These are phyloP conservation scores for Acronicta leporina DNA, from an alignment of 2,888 invertebrate species.

Conservation along the genomic window DNA sequence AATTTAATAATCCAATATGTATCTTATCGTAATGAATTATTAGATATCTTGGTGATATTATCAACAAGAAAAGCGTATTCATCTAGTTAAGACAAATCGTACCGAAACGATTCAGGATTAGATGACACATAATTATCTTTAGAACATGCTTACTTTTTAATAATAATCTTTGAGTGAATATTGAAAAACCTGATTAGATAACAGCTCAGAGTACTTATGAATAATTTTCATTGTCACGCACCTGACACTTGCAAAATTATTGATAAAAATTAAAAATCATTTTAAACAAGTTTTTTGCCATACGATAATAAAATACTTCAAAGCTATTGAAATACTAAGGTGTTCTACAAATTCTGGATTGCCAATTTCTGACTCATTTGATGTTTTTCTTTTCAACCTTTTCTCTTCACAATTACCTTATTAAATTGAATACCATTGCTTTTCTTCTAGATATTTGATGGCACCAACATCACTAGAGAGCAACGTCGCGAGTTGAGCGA, in stretches of 20 bases:
- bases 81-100: background rate
- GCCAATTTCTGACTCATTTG: background rate
- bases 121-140: slow-evolving; percentile 21
- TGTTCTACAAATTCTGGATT: too few relatives aligned
- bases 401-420: background rate
- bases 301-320: too few relatives aligned
- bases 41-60: background rate
- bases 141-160: slow-evolving; percentile 12
- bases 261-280: too few relatives aligned
- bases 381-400: background rate
- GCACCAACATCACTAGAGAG: slow-evolving; percentile 95
- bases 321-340: too few relatives aligned
- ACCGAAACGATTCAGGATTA: slow-evolving; percentile 16
- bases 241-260: too few relatives aligned
- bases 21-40: background rate
- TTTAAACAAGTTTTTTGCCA: too few relatives aligned
- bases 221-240: too few relatives aligned
- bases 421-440: background rate
- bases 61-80: background rate
- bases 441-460: slow-evolving; percentile 94
- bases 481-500: slow-evolving; percentile 94
- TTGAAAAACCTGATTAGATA: slow-evolving; percentile 28
- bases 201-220: too few relatives aligned
- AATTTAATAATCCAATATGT: background rate
- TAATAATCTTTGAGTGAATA: background rate